phyloP scores from a whole-genome alignment of 1,140 invertebrate genomes.

The Mamestra configurata region DNA sequence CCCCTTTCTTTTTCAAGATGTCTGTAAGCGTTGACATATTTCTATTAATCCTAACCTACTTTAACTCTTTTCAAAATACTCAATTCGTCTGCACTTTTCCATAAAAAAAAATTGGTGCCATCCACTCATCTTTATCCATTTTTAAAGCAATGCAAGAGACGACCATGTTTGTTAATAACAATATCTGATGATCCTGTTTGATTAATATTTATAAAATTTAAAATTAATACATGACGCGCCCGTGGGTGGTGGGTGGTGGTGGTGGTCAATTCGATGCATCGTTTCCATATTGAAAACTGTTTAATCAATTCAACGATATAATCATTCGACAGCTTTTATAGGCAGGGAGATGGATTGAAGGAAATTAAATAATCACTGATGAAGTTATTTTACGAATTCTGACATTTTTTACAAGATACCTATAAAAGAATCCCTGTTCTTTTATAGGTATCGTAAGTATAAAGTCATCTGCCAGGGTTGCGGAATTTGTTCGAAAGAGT shows the following conservation, averaged over 20 bases:
- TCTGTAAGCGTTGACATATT: too few relatives aligned
- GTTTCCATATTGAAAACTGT: conserved; percentile 3
- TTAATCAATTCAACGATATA: conserved; percentile 4
- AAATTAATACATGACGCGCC: background rate
- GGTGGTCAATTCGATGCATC: conserved; percentile 18
- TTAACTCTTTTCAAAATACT: too few relatives aligned
- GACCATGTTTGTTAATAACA: background rate
- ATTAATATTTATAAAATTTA: conserved; percentile 34
- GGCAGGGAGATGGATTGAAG: background rate
- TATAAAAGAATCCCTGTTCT: too few relatives aligned
- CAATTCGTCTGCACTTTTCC: too few relatives aligned
- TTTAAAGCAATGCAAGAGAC: background rate
- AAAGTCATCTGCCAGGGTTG: too few relatives aligned
- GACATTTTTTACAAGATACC: too few relatives aligned
- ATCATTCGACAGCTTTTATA: background rate
- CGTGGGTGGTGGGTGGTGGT: too few relatives aligned
- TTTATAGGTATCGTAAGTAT: too few relatives aligned
- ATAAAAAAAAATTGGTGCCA: background rate
- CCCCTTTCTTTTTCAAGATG: too few relatives aligned
- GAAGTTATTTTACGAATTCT: background rate
- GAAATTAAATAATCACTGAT: background rate
- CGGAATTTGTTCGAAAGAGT: too few relatives aligned
- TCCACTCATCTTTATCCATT: background rate
- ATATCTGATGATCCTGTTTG: background rate
- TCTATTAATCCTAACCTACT: too few relatives aligned